Percentiles rank a stretch among this genome's conserved stretches.
Conservation (phyloP, 1,140 invertebrate species). For the Sitophilus oryzae region DNA sequence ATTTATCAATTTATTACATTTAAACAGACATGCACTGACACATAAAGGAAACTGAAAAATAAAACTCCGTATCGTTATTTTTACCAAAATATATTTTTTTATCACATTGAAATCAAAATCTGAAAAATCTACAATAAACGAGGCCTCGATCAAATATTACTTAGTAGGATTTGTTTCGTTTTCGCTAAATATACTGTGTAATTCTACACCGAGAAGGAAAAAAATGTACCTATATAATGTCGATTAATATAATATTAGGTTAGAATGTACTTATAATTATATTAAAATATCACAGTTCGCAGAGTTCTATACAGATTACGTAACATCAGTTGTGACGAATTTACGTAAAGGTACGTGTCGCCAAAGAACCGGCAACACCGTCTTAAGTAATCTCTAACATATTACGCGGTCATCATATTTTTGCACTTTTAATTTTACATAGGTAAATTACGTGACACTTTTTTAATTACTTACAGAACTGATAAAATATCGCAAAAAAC, state of each 20-base stretch:
- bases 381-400: too few species aligned
- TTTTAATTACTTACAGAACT: too few species aligned
- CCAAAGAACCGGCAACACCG: too few species aligned
- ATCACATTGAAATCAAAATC: slow-evolving; percentile 34
- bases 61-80: slow-evolving; percentile 33
- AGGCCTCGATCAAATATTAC: slow-evolving; percentile 35
- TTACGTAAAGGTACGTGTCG: too few species aligned
- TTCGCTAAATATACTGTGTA: slow-evolving; percentile 24
- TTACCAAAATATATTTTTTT: slow-evolving; percentile 40
- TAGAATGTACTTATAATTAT: slow-evolving; percentile 32
- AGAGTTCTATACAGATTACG: slow-evolving; percentile 15
- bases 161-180: slow-evolving; percentile 14
- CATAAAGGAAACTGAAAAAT: slow-evolving; percentile 27
- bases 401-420: too few species aligned
- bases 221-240: slow-evolving; percentile 35
- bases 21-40: slow-evolving; percentile 26
- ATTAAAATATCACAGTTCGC: slow-evolving; percentile 29
- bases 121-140: slow-evolving; percentile 30
- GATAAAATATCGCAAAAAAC: too few species aligned
- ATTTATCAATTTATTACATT: slow-evolving; percentile 26
- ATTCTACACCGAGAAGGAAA: slow-evolving; percentile 35
- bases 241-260: slow-evolving; percentile 34
- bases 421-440: too few species aligned
- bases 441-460: too few species aligned
- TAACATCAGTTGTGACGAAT: too few species aligned